These are phyloP conservation scores for Eolophus roseicapilla DNA, from an alignment of 2,113 vertebrate species.

Conservation along the genomic window DNA sequence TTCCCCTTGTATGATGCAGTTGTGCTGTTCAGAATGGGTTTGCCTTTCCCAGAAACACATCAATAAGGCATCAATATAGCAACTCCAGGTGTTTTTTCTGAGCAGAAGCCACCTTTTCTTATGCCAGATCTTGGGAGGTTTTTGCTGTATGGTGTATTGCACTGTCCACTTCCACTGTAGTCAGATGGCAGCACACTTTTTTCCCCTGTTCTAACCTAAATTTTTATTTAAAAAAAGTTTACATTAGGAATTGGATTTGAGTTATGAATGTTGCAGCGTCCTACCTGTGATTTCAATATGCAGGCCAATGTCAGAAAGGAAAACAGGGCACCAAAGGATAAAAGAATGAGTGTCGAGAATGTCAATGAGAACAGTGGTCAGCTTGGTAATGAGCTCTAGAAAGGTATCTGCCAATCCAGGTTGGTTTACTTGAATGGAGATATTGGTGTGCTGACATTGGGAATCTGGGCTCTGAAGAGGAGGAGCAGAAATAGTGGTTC, in stretches of 20 bases:
- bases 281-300: background rate
- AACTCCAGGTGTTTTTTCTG: background rate
- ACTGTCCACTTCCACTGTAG: background rate
- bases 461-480: background rate
- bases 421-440: background rate
- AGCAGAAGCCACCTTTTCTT: background rate
- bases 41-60: background rate
- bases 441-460: background rate
- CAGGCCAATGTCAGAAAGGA: background rate
- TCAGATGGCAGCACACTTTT: background rate
- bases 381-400: background rate
- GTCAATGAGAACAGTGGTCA: background rate
- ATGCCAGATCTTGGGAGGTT: background rate
- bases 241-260: background rate
- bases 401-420: background rate
- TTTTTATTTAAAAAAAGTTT: background rate
- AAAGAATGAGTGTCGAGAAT: background rate
- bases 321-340: background rate
- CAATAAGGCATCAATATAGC: background rate
- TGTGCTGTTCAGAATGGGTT: fast-evolving
- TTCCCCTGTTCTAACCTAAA: background rate
- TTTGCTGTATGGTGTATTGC: background rate
- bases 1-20: background rate
- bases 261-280: background rate
- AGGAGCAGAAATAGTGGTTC: background rate